These are phyloP conservation scores for Holacanthus passer DNA, from an alignment of 2,113 vertebrate genomes.

Conservation along the genomic window DNA sequence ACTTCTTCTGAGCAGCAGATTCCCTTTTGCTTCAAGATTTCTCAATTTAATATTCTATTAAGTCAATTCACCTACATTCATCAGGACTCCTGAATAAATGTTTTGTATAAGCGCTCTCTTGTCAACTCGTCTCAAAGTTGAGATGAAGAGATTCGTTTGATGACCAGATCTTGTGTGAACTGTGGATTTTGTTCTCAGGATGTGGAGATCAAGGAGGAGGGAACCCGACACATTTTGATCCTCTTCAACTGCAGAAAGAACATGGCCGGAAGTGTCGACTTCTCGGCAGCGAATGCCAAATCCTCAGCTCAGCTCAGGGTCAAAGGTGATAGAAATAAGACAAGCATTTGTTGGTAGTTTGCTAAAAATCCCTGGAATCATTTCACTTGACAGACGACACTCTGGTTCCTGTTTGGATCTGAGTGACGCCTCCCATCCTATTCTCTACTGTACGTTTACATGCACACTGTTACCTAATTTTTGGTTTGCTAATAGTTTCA, in stretches of 20 bases:
- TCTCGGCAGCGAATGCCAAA: constrained; percentile 96
- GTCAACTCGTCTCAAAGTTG: not conserved
- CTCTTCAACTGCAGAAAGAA: constrained; percentile 92
- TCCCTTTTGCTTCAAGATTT: not conserved
- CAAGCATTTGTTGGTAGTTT: not conserved
- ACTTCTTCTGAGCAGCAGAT: not conserved
- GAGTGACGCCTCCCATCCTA: not conserved
- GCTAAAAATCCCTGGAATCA: not conserved
- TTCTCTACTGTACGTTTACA: not conserved
- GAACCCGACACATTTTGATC: constrained; percentile 89
- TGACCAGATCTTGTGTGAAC: not conserved
- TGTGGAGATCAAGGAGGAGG: constrained; percentile 94
- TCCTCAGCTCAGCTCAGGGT: constrained; percentile 95
- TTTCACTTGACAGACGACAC: not conserved
- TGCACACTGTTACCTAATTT: not conserved
- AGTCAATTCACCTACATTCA: not conserved
- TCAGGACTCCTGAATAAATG: not conserved
- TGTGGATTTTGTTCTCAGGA: constrained; percentile 56
- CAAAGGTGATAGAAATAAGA: constrained; percentile 88
- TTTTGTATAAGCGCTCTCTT: not conserved
- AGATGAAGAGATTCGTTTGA: not conserved
- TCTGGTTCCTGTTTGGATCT: not conserved
- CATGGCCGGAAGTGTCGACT: constrained; percentile 93
- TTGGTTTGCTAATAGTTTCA: not conserved
- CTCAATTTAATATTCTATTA: too few relatives aligned